phyloP scores from a whole-genome alignment of 1,140 invertebrate genomes.

The Aphelinus certus region DNA sequence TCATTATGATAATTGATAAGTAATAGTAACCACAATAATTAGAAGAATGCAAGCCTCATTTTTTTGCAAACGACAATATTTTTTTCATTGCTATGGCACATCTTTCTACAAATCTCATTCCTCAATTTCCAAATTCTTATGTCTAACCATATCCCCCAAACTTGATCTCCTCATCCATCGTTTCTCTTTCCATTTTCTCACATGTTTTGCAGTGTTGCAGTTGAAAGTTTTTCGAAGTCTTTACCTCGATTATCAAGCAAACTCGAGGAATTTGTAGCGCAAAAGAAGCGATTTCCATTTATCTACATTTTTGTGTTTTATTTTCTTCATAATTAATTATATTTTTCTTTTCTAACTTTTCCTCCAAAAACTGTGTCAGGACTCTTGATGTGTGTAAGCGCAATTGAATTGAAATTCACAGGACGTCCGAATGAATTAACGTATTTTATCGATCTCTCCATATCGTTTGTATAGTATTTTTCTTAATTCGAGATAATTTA shows the following conservation, averaged over 20 bases:
- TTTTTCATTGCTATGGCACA: background rate
- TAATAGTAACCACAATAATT: constrained; percentile 27
- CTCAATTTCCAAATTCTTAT: background rate
- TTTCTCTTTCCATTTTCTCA: background rate
- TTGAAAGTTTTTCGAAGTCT: constrained; percentile 2
- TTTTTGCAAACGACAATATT: constrained; percentile 5
- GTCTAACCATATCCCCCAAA: background rate
- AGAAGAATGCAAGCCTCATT: constrained; percentile 10
- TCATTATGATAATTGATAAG: constrained; percentile 12
- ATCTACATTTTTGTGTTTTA: constrained; percentile 18
- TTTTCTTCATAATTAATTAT: constrained; percentile 6
- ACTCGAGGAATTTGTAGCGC: constrained; percentile 23
- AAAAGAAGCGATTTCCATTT: constrained; percentile 15
- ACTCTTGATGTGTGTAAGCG: background rate
- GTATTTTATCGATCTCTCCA: constrained; percentile 53
- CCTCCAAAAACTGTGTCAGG: no score
- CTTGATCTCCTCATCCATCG: no score
- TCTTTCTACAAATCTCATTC: background rate
- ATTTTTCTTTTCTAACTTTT: background rate
- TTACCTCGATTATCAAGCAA: constrained; percentile 19
- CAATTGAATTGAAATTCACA: constrained; percentile 43
- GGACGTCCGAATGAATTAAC: constrained; percentile 64
- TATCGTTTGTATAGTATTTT: background rate
- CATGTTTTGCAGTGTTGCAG: background rate
- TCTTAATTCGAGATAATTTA: constrained; percentile 20